Conservation (phyloP, 2,113 vertebrate genomes). For the Eulemur macaco region DNA sequence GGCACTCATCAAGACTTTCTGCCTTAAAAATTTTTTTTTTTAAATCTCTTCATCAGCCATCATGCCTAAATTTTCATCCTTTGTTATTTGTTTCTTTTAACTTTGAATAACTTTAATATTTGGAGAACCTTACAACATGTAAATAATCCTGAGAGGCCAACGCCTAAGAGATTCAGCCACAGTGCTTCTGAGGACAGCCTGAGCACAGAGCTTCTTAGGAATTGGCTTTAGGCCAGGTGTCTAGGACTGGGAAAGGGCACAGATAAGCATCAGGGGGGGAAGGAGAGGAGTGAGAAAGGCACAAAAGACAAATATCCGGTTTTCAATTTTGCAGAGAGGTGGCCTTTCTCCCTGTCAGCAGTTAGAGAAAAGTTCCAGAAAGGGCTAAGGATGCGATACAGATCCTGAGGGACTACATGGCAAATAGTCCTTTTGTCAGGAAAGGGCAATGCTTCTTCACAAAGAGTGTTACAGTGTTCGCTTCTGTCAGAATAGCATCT, state of each 20-base stretch:
- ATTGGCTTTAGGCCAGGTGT: background rate
- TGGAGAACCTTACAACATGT: background rate
- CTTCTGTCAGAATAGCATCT: background rate
- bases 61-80: background rate
- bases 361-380: slow-evolving; percentile 12
- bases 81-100: background rate
- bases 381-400: background rate
- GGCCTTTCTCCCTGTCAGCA: background rate
- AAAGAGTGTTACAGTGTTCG: background rate
- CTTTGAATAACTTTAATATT: background rate
- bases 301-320: background rate
- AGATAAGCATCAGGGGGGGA: background rate
- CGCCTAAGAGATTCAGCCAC: background rate
- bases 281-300: background rate
- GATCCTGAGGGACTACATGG: background rate
- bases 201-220: background rate
- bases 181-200: background rate
- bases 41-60: background rate
- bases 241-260: background rate
- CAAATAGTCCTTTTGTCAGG: background rate
- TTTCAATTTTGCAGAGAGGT: background rate
- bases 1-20: background rate
- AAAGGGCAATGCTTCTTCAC: background rate
- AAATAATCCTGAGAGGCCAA: background rate
- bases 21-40: background rate